Percentiles rank a stretch among this genome's conserved stretches.
Conservation (phyloP, 1,140 invertebrate genomes). For the Myzus persicae region DNA sequence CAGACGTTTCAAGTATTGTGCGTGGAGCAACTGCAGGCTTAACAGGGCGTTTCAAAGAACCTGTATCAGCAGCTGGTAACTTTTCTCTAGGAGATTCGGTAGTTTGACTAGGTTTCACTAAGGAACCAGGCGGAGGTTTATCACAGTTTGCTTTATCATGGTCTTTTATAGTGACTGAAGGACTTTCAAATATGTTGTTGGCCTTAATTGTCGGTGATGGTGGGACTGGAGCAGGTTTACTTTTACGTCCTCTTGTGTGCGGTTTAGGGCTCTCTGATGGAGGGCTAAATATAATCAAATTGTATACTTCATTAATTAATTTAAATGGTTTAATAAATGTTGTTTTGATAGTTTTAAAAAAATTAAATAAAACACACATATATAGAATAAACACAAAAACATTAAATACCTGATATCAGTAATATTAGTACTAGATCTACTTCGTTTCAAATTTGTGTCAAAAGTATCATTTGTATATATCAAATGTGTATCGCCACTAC, state of each 20-base stretch:
- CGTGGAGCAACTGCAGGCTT: slow-evolving; percentile 61
- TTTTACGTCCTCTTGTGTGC: slow-evolving; percentile 72
- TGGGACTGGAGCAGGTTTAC: slow-evolving; percentile 75
- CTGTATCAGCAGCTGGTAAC: slow-evolving; percentile 13
- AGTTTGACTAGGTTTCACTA: slow-evolving; percentile 33
- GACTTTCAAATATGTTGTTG: slow-evolving; percentile 44
- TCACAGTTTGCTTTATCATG: slow-evolving; percentile 48
- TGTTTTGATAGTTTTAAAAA: neutral
- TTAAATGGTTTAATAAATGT: neutral
- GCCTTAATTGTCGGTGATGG: slow-evolving; percentile 64
- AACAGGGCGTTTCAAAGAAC: slow-evolving; percentile 54
- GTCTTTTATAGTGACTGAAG: neutral
- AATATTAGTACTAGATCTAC: slow-evolving; percentile 58
- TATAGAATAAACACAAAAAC: neutral
- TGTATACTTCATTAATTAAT: neutral
- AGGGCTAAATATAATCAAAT: slow-evolving; percentile 66
- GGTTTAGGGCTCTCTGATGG: slow-evolving; percentile 77
- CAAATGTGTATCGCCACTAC: slow-evolving; percentile 62
- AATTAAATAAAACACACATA: neutral
- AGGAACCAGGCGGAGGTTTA: slow-evolving; percentile 45
- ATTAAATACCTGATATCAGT: slow-evolving; percentile 48
- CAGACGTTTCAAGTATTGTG: slow-evolving; percentile 59
- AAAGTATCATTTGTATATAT: slow-evolving; percentile 59
- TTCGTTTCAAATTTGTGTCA: slow-evolving; percentile 49
- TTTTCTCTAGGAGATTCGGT: slow-evolving; percentile 44